phyloP scores from a whole-genome alignment of 2,113 vertebrate genomes.

The Aviceda subcristata region DNA sequence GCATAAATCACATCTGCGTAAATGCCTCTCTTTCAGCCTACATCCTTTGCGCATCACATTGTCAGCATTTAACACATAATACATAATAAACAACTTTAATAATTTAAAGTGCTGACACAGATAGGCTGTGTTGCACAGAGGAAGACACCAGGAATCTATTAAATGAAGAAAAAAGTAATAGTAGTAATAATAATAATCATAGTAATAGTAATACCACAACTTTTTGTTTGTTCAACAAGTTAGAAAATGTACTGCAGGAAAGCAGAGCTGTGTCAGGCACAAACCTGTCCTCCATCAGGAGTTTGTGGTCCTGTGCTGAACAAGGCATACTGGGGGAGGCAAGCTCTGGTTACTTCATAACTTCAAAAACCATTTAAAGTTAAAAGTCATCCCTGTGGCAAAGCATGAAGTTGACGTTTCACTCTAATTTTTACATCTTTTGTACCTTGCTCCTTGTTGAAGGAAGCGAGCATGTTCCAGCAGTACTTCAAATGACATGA shows the following conservation, averaged over 20 bases:
- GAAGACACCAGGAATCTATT: neutral
- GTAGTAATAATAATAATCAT: neutral
- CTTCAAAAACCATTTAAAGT: neutral
- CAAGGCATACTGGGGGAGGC: neutral
- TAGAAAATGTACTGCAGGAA: neutral
- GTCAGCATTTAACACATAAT: conserved; percentile 24
- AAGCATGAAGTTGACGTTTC: neutral
- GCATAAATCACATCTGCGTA: conserved; percentile 18
- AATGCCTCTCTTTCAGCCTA: conserved; percentile 1
- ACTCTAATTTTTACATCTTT: neutral
- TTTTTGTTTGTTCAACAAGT: neutral
- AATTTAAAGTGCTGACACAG: conserved; percentile 4
- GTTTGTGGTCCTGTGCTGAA: neutral
- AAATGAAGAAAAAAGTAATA: neutral
- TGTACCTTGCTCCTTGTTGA: neutral
- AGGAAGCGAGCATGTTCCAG: neutral
- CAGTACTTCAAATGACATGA: neutral
- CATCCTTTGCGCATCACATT: neutral
- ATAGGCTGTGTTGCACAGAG: neutral
- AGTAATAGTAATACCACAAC: neutral
- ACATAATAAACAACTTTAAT: conserved; percentile 25
- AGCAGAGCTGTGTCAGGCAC: neutral
- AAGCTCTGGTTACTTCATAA: neutral
- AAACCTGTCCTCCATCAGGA: neutral
- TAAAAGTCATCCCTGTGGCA: neutral